Evolutionary conservation across 2,797 vertebrate species (phyloP).

Genomic region (Neosilurus hyrtlii): DNA sequence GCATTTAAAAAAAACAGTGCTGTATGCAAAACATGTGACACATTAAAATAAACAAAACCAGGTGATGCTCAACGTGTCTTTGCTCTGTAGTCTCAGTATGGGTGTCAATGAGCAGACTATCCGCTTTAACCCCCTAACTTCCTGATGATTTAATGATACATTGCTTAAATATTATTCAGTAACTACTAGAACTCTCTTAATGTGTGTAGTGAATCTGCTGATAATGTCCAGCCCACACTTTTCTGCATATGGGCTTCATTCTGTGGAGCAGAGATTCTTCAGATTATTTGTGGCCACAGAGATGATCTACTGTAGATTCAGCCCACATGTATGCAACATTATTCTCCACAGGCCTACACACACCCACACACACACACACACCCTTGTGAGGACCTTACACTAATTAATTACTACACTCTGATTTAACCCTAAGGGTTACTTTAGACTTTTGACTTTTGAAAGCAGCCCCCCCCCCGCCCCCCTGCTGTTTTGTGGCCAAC

Average conservation of each 20-base stretch:
- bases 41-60: not conserved
- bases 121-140: not conserved
- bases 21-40: not conserved
- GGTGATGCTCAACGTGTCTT: not conserved
- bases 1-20: not conserved
- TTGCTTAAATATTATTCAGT: not conserved
- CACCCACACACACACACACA: conserved; percentile 1
- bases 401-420: not conserved
- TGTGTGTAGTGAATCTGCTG: not conserved
- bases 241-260: not conserved
- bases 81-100: not conserved
- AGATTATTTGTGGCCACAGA: conserved; percentile 19
- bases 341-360: not conserved
- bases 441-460: not conserved
- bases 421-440: not conserved
- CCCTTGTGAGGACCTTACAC: not conserved
- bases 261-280: not conserved
- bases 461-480: no score
- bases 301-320: conserved; percentile 11
- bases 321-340: conserved; percentile 3
- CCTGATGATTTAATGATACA: not conserved
- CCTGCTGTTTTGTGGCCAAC: not conserved
- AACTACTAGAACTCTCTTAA: not conserved
- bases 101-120: not conserved
- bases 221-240: not conserved